These are phyloP conservation scores for Lydus trimaculatus DNA, from an alignment of 2,888 invertebrate genomes.

Conservation along the genomic window DNA sequence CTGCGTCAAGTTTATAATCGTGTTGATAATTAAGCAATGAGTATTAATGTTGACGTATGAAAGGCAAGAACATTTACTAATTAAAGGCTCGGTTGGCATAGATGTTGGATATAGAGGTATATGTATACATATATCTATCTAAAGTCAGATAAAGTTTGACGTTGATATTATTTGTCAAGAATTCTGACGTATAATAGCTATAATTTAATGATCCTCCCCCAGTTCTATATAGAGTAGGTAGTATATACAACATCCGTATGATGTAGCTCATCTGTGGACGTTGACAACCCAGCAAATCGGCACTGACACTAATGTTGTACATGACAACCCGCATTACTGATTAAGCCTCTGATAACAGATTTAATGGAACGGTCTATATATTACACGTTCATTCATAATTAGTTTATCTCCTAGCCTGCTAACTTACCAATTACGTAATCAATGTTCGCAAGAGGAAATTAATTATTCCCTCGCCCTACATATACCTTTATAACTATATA, in stretches of 20 bases:
- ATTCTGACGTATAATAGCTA: slow-evolving; percentile 36
- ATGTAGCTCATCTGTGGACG: slow-evolving; percentile 42
- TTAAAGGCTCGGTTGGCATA: slow-evolving; percentile 18
- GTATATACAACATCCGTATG: slow-evolving; percentile 29
- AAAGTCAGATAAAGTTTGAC: slow-evolving; percentile 28
- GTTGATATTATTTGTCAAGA: slow-evolving; percentile 45
- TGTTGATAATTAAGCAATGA: slow-evolving; percentile 2
- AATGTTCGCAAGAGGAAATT: slow-evolving; percentile 40
- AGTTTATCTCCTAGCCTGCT: slow-evolving; percentile 55
- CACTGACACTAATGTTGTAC: slow-evolving; percentile 59
- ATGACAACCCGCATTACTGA: slow-evolving; percentile 60
- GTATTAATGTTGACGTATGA: slow-evolving; percentile 11
- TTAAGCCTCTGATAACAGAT: slow-evolving; percentile 59
- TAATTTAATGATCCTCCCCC: slow-evolving; percentile 47
- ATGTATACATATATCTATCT: slow-evolving; percentile 3
- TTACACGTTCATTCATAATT: slow-evolving; percentile 56
- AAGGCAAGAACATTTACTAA: slow-evolving; percentile 23
- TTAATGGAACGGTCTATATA: slow-evolving; percentile 58
- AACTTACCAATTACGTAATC: slow-evolving; percentile 57
- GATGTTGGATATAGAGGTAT: not conserved
- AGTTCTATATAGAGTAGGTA: slow-evolving; percentile 13
- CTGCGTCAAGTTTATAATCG: not conserved
- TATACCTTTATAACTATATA: not conserved
- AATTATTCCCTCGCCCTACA: slow-evolving; percentile 29
- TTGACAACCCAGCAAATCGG: slow-evolving; percentile 55